These are phyloP conservation scores for Pangasius sanitwongsei DNA, from an alignment of 2,797 vertebrate species.

Conservation along the genomic window DNA sequence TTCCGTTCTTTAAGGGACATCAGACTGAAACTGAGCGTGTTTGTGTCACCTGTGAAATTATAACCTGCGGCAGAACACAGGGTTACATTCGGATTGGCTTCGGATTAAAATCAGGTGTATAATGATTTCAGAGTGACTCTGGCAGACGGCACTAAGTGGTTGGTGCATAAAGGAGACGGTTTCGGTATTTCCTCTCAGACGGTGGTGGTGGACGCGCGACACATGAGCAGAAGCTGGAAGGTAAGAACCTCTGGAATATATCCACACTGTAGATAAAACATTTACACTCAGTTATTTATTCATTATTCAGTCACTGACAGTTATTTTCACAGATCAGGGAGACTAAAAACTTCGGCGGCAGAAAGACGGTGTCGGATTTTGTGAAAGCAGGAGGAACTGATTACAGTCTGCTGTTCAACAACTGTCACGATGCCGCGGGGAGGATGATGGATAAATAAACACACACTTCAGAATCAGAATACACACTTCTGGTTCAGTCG, in stretches of 20 bases:
- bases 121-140: conserved; percentile 65
- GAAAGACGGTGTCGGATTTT: conserved; percentile 62
- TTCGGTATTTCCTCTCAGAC: conserved; percentile 64
- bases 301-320: background rate
- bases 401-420: conserved; percentile 58
- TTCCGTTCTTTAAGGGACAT: background rate
- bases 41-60: background rate
- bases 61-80: background rate
- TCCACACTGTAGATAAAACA: background rate
- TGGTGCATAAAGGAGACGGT: conserved; percentile 67
- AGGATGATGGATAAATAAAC: conserved; percentile 59
- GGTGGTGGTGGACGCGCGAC: conserved; percentile 60
- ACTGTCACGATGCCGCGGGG: conserved; percentile 61
- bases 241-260: conserved; percentile 42
- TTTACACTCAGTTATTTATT: background rate
- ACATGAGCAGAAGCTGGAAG: conserved; percentile 65
- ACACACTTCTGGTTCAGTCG: background rate
- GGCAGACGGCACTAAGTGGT: conserved; percentile 53
- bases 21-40: background rate
- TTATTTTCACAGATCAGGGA: conserved; percentile 52
- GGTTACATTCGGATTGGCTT: too few species aligned
- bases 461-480: background rate
- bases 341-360: conserved; percentile 58
- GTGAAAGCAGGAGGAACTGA: conserved; percentile 59
- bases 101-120: too few species aligned